Evolutionary conservation across 1,140 invertebrate species (phyloP), one percentile per base, ranked within the genome.

Genomic region (Centruroides sculpturatus): DNA sequence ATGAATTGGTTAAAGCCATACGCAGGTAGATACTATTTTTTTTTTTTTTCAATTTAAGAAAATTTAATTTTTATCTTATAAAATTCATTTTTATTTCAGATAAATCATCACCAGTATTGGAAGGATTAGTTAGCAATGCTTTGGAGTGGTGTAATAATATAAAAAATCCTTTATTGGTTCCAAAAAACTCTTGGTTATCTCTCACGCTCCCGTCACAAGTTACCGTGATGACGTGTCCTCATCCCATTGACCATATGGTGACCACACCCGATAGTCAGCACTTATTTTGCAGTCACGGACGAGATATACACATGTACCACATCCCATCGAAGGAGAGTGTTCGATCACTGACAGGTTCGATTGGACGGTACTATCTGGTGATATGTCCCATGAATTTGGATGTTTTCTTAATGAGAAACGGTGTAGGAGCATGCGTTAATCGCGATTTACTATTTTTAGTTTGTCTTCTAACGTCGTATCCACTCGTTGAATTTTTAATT

Each of bases 281-380:
- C 70, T 77, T 86, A 23, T 75, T 86, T 49, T 82, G 84, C 47
- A 83, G 84, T 3, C 79, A 55, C 2, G 52, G 52, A 2, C 13
- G 80, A 36, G 56, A 63, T 13, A 82, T 87, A 52, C 84, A 88
- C 66, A 75, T 89, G 8, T 91, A 87, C 84, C 86, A 90, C 67
- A 82, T 90, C 11, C 88, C 89, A 81, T 86, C 85, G 35, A 86
- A 86, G 65, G 85, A 85, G 58, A 76, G 86, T 62, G 82, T 89
- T 3, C 83, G 87, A 69, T 86, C 84, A 0, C 89, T 89, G 67
- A 86, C 85, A 82, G 87, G 71, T 73, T 41, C 41, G 41, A 41
- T 41, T 41, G 41, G 41, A 41, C 41, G 41, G 41, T 41, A 41
- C 41, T 41, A 41, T 41, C 41, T 41, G 41, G 41, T 41, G 41